Evolutionary conservation across 2,113 vertebrate species (phyloP).

Genomic region (Callithrix jacchus): DNA sequence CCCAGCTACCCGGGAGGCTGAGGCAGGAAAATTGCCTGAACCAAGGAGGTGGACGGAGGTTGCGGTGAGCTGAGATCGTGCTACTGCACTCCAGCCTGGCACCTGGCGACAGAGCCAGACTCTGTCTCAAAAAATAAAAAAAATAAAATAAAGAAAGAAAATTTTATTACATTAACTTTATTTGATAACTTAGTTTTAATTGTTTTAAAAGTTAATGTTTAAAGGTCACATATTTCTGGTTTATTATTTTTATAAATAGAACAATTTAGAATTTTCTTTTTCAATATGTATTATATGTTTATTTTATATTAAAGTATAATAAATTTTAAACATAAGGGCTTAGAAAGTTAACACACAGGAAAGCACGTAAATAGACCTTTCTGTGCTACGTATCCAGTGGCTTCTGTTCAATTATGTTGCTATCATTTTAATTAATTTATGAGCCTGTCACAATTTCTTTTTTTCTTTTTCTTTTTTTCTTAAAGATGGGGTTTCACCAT

Average conservation of each 20-base stretch:
- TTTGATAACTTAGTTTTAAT: constrained; percentile 13
- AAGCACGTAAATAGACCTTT: not conserved
- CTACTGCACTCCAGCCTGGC: too few relatives aligned
- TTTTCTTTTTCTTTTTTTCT: not conserved
- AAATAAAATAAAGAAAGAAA: not conserved
- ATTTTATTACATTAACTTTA: not conserved
- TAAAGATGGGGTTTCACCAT: too few relatives aligned
- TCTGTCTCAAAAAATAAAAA: too few relatives aligned
- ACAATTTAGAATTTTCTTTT: not conserved
- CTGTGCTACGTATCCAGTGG: too few relatives aligned
- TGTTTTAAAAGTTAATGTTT: constrained; percentile 34
- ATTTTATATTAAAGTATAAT: not conserved
- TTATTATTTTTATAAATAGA: not conserved
- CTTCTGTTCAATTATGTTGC: not conserved
- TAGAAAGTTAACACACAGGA: not conserved
- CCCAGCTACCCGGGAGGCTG: too few relatives aligned
- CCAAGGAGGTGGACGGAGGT: too few relatives aligned
- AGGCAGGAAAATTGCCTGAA: too few relatives aligned
- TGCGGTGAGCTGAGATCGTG: too few relatives aligned
- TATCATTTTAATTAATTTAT: not conserved
- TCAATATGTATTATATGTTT: not conserved
- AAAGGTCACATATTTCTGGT: not conserved
- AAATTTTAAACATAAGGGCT: not conserved
- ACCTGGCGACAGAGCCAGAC: too few relatives aligned
- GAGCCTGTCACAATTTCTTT: not conserved